Conservation (phyloP, 2,888 invertebrate species). For the Nineta flava region DNA sequence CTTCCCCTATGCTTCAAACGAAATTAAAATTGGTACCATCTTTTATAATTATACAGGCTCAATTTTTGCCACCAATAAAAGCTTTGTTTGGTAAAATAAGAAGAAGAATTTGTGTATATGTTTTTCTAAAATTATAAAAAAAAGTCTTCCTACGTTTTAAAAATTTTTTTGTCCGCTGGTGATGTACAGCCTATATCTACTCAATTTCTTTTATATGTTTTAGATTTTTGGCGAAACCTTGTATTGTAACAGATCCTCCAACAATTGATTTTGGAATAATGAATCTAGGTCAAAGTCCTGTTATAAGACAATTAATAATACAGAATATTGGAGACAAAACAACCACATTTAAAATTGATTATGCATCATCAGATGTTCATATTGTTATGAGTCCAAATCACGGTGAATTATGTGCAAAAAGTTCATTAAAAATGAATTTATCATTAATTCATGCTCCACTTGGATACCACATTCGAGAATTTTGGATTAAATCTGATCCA, state of each 20-base stretch:
- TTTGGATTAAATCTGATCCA: constrained; percentile 28
- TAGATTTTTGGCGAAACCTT: constrained; percentile 17
- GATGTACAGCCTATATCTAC: too few species aligned
- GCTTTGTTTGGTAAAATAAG: not conserved
- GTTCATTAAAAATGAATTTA: constrained; percentile 18
- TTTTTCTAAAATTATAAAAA: too few species aligned
- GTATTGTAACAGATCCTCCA: constrained; percentile 20
- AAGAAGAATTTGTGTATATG: not conserved
- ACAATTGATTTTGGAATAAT: constrained; percentile 28
- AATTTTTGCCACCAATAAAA: too few species aligned
- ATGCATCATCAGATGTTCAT: constrained; percentile 25
- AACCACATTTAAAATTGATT: constrained; percentile 26
- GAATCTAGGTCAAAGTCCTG: constrained; percentile 25
- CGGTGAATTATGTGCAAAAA: constrained; percentile 16
- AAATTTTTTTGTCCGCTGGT: too few species aligned
- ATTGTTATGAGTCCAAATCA: constrained; percentile 25
- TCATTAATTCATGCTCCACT: constrained; percentile 24
- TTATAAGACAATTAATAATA: constrained; percentile 22
- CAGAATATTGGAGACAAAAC: constrained; percentile 25
- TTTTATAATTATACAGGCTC: too few species aligned
- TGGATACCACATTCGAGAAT: constrained; percentile 25
- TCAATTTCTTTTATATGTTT: too few species aligned
- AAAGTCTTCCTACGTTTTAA: too few species aligned
- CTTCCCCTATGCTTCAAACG: too few species aligned
- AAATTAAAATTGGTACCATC: too few species aligned